These are phyloP conservation scores for Gobio gobio DNA, from an alignment of 2,113 vertebrate species.

Conservation along the genomic window DNA sequence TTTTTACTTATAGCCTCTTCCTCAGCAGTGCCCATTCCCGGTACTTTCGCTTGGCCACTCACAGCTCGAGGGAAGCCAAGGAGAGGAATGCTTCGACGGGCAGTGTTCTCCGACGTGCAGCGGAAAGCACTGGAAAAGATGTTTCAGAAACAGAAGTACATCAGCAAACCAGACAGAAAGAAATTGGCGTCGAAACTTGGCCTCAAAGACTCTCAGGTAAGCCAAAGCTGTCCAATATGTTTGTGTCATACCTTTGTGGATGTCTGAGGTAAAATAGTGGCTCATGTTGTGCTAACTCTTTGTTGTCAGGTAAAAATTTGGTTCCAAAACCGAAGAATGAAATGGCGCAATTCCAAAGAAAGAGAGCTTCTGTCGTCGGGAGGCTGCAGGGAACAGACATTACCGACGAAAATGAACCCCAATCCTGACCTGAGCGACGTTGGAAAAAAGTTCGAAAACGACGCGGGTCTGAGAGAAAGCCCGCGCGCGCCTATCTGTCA, in stretches of 20 bases:
- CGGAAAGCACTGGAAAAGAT: conserved; percentile 95
- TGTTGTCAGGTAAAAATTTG: conserved; percentile 92
- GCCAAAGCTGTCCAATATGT: background rate
- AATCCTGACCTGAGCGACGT: conserved; percentile 97
- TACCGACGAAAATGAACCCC: conserved; percentile 96
- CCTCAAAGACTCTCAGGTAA: conserved; percentile 97
- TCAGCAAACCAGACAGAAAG: conserved; percentile 97
- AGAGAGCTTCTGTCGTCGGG: conserved; percentile 94
- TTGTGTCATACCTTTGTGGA: background rate
- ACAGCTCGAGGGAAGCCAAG: conserved; percentile 90
- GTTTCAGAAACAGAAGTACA: conserved; percentile 99
- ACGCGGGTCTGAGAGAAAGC: conserved; percentile 66
- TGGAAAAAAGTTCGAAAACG: conserved; percentile 77
- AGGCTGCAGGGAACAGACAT: conserved; percentile 93
- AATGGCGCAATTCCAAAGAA: conserved; percentile 98
- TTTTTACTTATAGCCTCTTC: conserved; percentile 78
- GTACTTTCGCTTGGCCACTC: conserved; percentile 95
- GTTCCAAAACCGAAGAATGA: conserved; percentile 99
- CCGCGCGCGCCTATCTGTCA: conserved; percentile 66
- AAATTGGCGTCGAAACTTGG: conserved; percentile 91
- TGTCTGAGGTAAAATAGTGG: background rate
- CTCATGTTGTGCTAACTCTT: conserved; percentile 7
- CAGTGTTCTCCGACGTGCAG: conserved; percentile 96
- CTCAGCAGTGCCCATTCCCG: conserved; percentile 90
- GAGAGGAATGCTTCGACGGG: conserved; percentile 92